Conservation (phyloP, 2,797 vertebrate species). For the Gymnothorax reevesii region DNA sequence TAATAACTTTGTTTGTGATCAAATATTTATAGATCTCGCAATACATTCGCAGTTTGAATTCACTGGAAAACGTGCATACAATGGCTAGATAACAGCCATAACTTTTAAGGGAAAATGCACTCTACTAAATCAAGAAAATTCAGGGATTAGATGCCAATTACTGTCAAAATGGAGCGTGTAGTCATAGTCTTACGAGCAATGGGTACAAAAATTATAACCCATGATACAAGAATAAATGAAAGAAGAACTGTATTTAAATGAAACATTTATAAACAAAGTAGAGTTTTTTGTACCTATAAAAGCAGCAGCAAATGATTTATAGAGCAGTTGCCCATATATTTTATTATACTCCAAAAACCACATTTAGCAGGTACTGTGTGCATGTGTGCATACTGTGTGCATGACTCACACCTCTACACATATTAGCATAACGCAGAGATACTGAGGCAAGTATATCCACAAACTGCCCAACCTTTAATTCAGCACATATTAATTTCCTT, state of each 20-base stretch:
- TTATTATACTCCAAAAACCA: background rate
- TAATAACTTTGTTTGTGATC: no score
- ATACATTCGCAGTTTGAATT: background rate
- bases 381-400: background rate
- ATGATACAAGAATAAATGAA: background rate
- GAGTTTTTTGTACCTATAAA: background rate
- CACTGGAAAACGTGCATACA: background rate
- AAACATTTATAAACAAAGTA: background rate
- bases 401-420: background rate
- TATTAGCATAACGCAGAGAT: no score
- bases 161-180: background rate
- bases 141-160: background rate
- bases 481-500: slow-evolving; percentile 69
- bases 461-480: slow-evolving; percentile 44
- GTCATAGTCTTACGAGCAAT: background rate
- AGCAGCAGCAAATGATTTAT: background rate
- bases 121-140: background rate
- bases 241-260: no score
- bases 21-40: no score
- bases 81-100: background rate
- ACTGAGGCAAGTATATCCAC: background rate
- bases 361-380: background rate
- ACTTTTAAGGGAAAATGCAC: background rate
- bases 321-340: background rate
- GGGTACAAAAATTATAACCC: background rate